Base-by-base conservation (phyloP, 2,113 vertebrate species). In the Eolophus roseicapilla region DNA sequence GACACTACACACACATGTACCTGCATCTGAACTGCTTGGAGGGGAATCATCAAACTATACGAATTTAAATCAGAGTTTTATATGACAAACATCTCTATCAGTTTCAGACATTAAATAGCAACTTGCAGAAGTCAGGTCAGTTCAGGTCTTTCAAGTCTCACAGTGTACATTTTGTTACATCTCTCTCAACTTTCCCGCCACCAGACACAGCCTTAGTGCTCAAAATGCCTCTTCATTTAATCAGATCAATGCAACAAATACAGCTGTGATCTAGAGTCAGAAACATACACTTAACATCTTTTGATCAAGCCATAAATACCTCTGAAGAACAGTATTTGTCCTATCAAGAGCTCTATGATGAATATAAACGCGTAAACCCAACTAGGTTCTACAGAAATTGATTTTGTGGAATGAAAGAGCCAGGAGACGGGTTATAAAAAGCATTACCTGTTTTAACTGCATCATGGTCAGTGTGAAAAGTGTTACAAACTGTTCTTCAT, bases 401-500 rank as follows among this genome's bases (percentile, higher is more conserved):
- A 43, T 53, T 68, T 21, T 43, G 37, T 13, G 10, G 43, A 53
- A 46, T 4, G 5, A 31, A 82, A 8, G 9, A 59, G 33, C 33
- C 57, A 33, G 53, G 17, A 50, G 33, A 62, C 2, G 19, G 13
- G n/a, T 57, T 47, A 31, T 41, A 18, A 35, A 24, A 64, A 77
- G 28, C 24, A 35, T 95, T 98, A 99, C 99, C 99, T 99, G 99
- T 97, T 99, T 99, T 73, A 99, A 98, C 95, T 99, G 99, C 98
- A 99, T 99, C 99, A 99, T 99, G 87, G 99, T 99, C 96, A 99
- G 97, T 7, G 99, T 99, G 97, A 99, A 99, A 68, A 99, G 98
- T 1, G 99, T 99, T 95, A 99, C 99, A 86, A 99, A 99, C 82
- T 99, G 99, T 93, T 99, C 99, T 96, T 99, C 99, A 19, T 99